Evolutionary conservation across 2,888 invertebrate species (phyloP), one percentile per base, ranked within the genome.

Genomic region (Dryocosmus kuriphilus): DNA sequence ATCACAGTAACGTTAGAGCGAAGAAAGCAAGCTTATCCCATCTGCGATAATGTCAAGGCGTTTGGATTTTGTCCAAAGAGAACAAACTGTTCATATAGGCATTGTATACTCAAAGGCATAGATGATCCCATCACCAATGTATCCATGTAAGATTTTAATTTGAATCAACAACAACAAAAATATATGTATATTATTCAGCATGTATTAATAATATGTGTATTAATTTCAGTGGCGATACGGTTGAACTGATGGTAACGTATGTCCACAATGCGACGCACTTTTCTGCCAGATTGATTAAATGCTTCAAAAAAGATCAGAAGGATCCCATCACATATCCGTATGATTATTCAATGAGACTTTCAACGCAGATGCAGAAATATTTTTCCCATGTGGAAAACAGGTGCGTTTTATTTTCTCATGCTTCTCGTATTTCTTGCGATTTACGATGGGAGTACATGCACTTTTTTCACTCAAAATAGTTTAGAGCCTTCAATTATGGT

Each of bases 31-130:
- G 82, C 86, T 9, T 93, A 93, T 35, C 92, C 93, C 0, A 86
- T 96, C 16, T 96, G 96, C 86, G 91, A 93, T 24, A 93, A 92
- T 77, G 85, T 96, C 5, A 93, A 96, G 79, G 92, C 94, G 38
- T 94, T 95, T 83, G 96, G 96, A 7, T 91, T 92, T 76, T 97
- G 96, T 87, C 92, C 92, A 3, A 92, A 94, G 81, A 89, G 90
- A 73, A 92, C 92, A 86, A 91, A 92, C 62, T 96, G 96, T 85
- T 82, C 89, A 24, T 92, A 93, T 73, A 93, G 96, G 41, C 97
- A 97, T 89, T 91, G 91, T 0, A 83, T 94, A 7, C 90, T 96
- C 16, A 91, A 93, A 78, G 90, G 93, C 8, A 91, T 92, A 30
- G 93, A 95, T 82, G 92, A 93, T 76, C 92, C 93, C 6, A 91